A percentile compares a stretch with the other conserved stretches of the same genome.
Conservation (phyloP, 1,140 invertebrate species). For the Lucilia cuprina region DNA sequence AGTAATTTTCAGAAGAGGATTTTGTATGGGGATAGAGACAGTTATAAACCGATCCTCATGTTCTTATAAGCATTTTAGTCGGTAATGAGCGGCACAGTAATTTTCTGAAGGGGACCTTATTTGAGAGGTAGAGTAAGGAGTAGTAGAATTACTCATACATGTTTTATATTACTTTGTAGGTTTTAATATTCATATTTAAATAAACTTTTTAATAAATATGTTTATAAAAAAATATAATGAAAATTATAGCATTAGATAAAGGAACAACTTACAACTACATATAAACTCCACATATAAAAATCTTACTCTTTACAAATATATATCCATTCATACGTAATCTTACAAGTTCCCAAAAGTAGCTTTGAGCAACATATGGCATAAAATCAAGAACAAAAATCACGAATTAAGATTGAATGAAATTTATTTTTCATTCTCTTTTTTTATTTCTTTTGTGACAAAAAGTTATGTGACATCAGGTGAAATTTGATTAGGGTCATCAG, state of each 20-base stretch:
- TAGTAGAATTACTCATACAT: too few species aligned
- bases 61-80: too few species aligned
- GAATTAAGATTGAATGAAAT: neutral
- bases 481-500: conserved; percentile 42
- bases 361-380: neutral
- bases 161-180: too few species aligned
- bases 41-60: too few species aligned
- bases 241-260: neutral
- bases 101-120: too few species aligned
- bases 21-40: too few species aligned
- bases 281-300: neutral
- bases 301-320: neutral
- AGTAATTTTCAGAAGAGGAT: too few species aligned
- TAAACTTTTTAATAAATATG: neutral
- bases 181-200: too few species aligned
- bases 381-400: neutral
- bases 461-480: conserved; percentile 38
- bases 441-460: neutral
- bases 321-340: neutral
- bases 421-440: neutral
- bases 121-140: too few species aligned
- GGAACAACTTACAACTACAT: too few species aligned
- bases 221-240: neutral
- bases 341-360: neutral
- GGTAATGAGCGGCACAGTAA: too few species aligned